phyloP scores from a whole-genome alignment of 2,113 vertebrate genomes.

The Cervus canadensis region DNA sequence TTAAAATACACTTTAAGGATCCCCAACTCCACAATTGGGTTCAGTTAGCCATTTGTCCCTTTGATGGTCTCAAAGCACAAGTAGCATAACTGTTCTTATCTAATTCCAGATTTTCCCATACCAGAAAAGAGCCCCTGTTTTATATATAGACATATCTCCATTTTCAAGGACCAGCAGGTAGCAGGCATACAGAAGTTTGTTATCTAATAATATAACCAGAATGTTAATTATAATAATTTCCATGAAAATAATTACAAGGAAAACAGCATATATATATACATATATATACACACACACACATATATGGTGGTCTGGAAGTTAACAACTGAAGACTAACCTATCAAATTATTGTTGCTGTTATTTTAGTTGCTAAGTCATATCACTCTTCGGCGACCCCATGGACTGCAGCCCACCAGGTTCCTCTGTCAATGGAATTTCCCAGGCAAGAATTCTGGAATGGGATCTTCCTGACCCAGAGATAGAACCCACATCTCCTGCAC shows the following conservation, averaged over 20 bases:
- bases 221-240: background rate
- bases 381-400: background rate
- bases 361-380: background rate
- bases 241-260: background rate
- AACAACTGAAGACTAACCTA: slow-evolving; percentile 16
- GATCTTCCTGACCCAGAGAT: background rate
- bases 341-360: background rate
- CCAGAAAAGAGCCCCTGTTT: background rate
- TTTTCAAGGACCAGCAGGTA: background rate
- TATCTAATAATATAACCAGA: background rate
- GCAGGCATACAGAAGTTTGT: background rate
- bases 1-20: background rate
- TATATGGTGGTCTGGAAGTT: background rate
- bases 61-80: background rate
- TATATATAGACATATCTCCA: background rate
- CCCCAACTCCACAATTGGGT: background rate
- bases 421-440: background rate
- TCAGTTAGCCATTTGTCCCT: background rate
- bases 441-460: background rate
- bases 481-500: background rate
- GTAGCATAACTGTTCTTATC: background rate
- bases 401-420: background rate
- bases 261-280: background rate
- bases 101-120: background rate
- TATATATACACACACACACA: rapidly evolving